phyloP scores from a whole-genome alignment of 2,113 vertebrate species.

The Lepisosteus oculatus region DNA sequence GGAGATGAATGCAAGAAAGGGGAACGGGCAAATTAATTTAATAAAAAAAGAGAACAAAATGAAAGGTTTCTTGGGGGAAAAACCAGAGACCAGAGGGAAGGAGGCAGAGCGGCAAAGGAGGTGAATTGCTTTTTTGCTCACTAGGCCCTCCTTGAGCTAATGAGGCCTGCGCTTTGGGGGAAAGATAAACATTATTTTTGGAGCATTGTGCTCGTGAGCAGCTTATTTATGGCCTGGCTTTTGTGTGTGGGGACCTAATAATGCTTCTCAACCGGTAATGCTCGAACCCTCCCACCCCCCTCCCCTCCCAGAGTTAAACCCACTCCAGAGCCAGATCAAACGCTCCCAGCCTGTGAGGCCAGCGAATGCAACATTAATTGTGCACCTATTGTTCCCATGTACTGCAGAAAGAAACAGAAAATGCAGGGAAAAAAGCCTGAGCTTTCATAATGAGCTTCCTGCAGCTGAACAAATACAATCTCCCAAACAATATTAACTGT shows the following conservation, averaged over 20 bases:
- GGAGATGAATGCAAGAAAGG: background rate
- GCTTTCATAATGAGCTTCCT: conserved; percentile 54
- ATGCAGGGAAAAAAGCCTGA: conserved; percentile 28
- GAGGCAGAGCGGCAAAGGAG: conserved; percentile 49
- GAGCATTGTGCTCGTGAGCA: conserved; percentile 59
- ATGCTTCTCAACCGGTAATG: conserved; percentile 54
- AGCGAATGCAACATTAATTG: conserved; percentile 58
- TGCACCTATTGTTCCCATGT: conserved; percentile 61
- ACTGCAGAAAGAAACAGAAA: conserved; percentile 49
- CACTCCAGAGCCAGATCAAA: conserved; percentile 70
- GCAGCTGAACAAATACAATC: conserved; percentile 53
- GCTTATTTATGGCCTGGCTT: conserved; percentile 65
- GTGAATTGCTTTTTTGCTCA: conserved; percentile 34
- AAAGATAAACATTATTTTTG: conserved; percentile 77
- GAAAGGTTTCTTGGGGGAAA: conserved; percentile 25
- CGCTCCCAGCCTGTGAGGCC: conserved; percentile 46
- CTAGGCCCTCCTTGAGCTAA: conserved; percentile 37
- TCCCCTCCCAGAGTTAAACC: conserved; percentile 40
- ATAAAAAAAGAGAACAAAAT: background rate
- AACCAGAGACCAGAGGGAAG: conserved; percentile 6
- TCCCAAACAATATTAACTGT: conserved; percentile 55
- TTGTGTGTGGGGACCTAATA: conserved; percentile 62
- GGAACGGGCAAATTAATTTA: background rate
- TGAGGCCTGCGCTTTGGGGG: conserved; percentile 46
- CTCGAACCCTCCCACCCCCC: conserved; percentile 36